These are phyloP conservation scores for Engraulis encrasicolus DNA, from an alignment of 2,113 vertebrate genomes.

Conservation along the genomic window DNA sequence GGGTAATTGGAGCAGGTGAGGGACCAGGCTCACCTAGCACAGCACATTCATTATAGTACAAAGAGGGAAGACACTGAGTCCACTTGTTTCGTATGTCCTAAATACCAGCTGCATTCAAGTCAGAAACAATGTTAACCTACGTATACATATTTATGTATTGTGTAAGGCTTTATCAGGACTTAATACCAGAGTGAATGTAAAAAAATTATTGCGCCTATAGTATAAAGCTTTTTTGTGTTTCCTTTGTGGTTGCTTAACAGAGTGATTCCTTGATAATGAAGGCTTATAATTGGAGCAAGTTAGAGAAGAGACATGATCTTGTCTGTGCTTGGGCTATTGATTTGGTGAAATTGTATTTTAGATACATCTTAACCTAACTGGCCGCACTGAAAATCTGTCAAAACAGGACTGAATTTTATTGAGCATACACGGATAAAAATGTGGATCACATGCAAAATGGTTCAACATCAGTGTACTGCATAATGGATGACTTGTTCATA, in stretches of 20 bases:
- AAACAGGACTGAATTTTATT: no score
- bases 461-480: no score
- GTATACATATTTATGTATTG: not conserved
- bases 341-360: no score
- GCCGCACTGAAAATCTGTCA: no score
- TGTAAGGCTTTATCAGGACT: not conserved
- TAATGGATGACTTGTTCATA: no score
- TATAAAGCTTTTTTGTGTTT: not conserved
- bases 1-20: slow-evolving; percentile 9
- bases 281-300: no score
- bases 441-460: no score
- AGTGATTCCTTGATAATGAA: no score
- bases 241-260: not conserved
- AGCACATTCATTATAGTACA: not conserved
- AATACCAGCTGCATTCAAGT: not conserved
- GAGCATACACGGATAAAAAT: no score
- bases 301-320: no score
- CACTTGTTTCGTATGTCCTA: not conserved
- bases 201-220: not conserved
- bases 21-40: not conserved
- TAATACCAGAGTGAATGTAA: not conserved
- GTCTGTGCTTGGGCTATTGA: no score
- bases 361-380: no score
- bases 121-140: not conserved
- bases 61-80: not conserved